Base-by-base conservation (phyloP, 30 jellyfish, hydroid and myxozoan species). In the Phacellophora camtschatica region DNA sequence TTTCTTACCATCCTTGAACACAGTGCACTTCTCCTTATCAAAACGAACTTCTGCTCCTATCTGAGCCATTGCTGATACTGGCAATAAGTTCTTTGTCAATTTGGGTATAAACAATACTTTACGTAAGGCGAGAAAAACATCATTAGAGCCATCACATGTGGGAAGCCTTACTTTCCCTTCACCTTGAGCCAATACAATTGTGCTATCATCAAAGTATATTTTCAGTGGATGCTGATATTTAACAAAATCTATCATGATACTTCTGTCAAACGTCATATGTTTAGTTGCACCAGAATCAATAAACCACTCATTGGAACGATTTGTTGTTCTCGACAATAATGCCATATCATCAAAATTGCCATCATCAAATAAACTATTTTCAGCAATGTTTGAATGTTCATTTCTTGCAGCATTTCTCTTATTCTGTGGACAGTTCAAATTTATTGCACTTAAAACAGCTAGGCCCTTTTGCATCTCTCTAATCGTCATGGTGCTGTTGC, bases 141-240 rank as follows among this genome's bases (percentile, higher is more conserved):
- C 80, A 57, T 77, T 71, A 28, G 69, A 36, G 31, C 81, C 88
- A 72, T 72, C 59, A 72, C 74, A 72, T 72, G 86, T 72, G 23
- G 90, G 90, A 59, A 59, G 62, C 63, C 74, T 61, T 78, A 63
- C 83, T 25, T 61, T 63, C 63, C 90, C 82, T 63, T 78, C 90
- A 39, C 90, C 90, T 39, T 39, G 72, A 25, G 82, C 90, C 50
- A 59, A 15, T 25, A 61, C 63, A 29, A 48, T 56, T 46, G 83
- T 58, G 74, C 75, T 53, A 49, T 79, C 90, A 30, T 83, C 90
- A 27, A 65, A 65, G 29, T 37, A 79, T 43, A 61, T 48, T 3
- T 79, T 63, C 43, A 65, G 2, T 76, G 69, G 88, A 39, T 55
- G 54, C 33, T 76, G 35, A 55, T 32, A 76, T 30, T 54, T 49